A percentile compares a stretch with the other conserved stretches of the same genome.
Conservation (phyloP, 2,113 vertebrate species). For the Melanotaenia duboulayi region DNA sequence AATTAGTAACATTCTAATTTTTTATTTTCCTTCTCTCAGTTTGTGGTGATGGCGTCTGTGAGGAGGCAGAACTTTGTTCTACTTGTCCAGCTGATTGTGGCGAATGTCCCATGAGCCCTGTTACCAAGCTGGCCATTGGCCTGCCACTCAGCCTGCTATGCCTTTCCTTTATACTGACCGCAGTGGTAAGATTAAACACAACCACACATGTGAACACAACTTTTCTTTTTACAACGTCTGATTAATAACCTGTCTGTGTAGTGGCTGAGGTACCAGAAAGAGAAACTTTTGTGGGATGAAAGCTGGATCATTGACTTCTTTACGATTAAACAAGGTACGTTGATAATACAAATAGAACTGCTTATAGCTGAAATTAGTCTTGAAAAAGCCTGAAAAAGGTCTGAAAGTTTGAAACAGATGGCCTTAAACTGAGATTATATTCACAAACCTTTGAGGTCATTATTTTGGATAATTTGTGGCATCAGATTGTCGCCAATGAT, state of each 20-base stretch:
- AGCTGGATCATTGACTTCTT: slow-evolving; percentile 88
- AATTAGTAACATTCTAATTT: no score
- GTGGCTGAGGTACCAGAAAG: slow-evolving; percentile 89
- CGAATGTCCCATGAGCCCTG: slow-evolving; percentile 80
- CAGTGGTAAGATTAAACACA: slow-evolving; percentile 71
- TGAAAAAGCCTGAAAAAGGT: no score
- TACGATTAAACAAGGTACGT: slow-evolving; percentile 83
- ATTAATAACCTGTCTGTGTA: slow-evolving; percentile 35
- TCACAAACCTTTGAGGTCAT: no score
- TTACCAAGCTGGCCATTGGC: slow-evolving; percentile 76
- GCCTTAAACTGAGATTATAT: no score
- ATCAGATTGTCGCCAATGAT: no score
- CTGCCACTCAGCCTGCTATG: slow-evolving; percentile 84
- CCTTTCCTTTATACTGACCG: slow-evolving; percentile 78
- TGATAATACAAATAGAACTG: no score
- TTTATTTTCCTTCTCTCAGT: slow-evolving; percentile 64
- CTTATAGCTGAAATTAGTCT: no score
- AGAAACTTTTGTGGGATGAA: slow-evolving; percentile 89
- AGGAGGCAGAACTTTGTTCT: slow-evolving; percentile 84
- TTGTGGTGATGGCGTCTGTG: slow-evolving; percentile 85
- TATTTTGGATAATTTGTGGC: no score
- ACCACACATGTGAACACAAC: background rate
- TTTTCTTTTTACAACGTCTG: background rate
- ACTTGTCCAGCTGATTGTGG: slow-evolving; percentile 86
- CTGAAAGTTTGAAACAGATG: no score